phyloP scores from a whole-genome alignment of 1,140 invertebrate genomes.

The Cherax quadricarinatus region DNA sequence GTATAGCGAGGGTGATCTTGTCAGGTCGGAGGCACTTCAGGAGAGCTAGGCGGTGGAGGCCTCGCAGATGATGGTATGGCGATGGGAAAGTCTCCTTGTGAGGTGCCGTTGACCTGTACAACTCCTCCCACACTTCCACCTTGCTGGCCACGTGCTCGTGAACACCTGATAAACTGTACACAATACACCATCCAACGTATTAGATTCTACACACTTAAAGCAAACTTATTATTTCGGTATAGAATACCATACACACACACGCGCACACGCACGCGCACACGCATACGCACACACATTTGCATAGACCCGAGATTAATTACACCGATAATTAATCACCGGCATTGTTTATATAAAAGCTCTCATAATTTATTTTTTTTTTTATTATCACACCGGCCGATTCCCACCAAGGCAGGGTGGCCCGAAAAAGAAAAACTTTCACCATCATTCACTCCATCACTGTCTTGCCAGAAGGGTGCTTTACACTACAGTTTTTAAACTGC shows the following conservation, averaged over 20 bases:
- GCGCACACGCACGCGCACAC: too few species aligned
- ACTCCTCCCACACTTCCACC: slow-evolving; percentile 77
- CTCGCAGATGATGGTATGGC: slow-evolving; percentile 75
- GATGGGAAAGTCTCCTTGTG: slow-evolving; percentile 77
- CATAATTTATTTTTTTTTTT: too few species aligned
- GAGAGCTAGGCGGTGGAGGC: slow-evolving; percentile 78
- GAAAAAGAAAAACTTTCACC: too few species aligned
- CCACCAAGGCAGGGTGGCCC: too few species aligned
- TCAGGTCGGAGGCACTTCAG: slow-evolving; percentile 79
- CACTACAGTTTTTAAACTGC: too few species aligned
- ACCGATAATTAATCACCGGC: background rate
- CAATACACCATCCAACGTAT: background rate
- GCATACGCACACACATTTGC: background rate
- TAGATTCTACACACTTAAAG: too few species aligned
- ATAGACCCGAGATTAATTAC: background rate
- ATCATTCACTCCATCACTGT: too few species aligned
- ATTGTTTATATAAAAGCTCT: background rate
- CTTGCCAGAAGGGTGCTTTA: too few species aligned
- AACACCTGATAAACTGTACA: slow-evolving; percentile 42
- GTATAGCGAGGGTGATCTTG: slow-evolving; percentile 79
- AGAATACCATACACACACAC: too few species aligned
- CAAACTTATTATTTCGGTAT: too few species aligned
- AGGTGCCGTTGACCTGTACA: slow-evolving; percentile 78
- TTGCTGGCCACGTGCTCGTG: slow-evolving; percentile 76
- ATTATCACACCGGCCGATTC: too few species aligned